Percentiles rank a stretch among this genome's conserved stretches.
Evolutionary conservation across 2,797 vertebrate genomes (phyloP).

Genomic region (Astyanax mexicanus): DNA sequence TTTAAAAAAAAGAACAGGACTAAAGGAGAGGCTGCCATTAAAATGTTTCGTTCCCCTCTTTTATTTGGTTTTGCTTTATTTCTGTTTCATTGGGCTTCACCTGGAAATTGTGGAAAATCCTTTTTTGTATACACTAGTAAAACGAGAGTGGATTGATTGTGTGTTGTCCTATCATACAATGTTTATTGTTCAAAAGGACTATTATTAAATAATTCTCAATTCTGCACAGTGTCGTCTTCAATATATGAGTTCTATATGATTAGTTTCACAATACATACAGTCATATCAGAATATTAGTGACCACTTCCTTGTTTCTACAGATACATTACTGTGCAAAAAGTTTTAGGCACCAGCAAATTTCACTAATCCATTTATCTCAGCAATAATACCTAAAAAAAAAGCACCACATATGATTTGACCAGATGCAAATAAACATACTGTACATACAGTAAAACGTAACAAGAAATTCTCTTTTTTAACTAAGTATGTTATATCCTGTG

Average conservation of each 20-base stretch:
- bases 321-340: too few species aligned
- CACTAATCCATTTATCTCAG: too few species aligned
- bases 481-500: too few species aligned
- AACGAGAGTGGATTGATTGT: conserved; percentile 58
- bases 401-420: too few species aligned
- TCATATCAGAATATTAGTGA: too few species aligned
- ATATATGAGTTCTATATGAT: neutral
- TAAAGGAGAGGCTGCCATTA: conserved; percentile 21
- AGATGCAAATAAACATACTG: too few species aligned
- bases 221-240: conserved; percentile 24
- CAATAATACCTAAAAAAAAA: too few species aligned
- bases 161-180: conserved; percentile 53
- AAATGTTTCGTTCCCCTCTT: conserved; percentile 10
- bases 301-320: too few species aligned
- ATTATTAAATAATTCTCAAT: conserved; percentile 62
- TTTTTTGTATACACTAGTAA: conserved; percentile 46
- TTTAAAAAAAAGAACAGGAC: conserved; percentile 24
- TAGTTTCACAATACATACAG: too few species aligned
- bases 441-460: too few species aligned
- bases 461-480: too few species aligned
- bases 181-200: conserved; percentile 55
- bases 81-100: conserved; percentile 41
- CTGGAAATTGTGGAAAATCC: conserved; percentile 34
- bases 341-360: too few species aligned
- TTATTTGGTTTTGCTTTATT: conserved; percentile 23